Percentiles rank a stretch among this genome's conserved stretches.
Evolutionary conservation across 2,888 invertebrate genomes (phyloP).

Genomic region (Arrhopalites spinosus): DNA sequence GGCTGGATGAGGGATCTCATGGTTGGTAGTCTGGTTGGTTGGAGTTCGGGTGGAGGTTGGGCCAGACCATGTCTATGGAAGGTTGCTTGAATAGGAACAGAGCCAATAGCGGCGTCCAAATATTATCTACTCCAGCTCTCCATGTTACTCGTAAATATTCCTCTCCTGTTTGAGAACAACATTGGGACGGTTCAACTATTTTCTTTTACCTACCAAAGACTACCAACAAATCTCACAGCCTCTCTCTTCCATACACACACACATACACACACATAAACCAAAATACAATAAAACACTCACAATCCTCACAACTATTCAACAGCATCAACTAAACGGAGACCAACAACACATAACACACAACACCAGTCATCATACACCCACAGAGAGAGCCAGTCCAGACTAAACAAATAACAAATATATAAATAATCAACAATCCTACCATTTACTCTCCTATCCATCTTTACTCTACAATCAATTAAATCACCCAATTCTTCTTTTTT

Average conservation of each 20-base stretch:
- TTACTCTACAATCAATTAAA: too few relatives aligned
- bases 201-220: constrained; percentile 31
- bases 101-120: constrained; percentile 50
- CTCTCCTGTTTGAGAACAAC: constrained; percentile 48
- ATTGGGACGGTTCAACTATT: constrained; percentile 46
- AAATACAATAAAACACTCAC: constrained; percentile 38
- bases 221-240: constrained; percentile 33
- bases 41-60: constrained; percentile 49
- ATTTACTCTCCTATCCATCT: too few relatives aligned
- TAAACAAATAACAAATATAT: constrained; percentile 9
- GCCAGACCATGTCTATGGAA: too few relatives aligned
- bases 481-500: too few relatives aligned
- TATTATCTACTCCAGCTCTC: constrained; percentile 45
- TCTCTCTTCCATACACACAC: not conserved
- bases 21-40: constrained; percentile 45
- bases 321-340: constrained; percentile 17
- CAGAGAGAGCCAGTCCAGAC: not conserved
- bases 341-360: not conserved
- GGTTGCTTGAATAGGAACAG: constrained; percentile 45
- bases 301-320: constrained; percentile 26
- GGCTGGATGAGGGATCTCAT: constrained; percentile 27
- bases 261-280: constrained; percentile 17
- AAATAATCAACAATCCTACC: not conserved
- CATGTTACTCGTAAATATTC: constrained; percentile 38
- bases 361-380: constrained; percentile 9